A percentile compares a stretch with the other conserved stretches of the same genome.
Conservation (phyloP, 2,888 invertebrate species). For the Nomada ruficornis region DNA sequence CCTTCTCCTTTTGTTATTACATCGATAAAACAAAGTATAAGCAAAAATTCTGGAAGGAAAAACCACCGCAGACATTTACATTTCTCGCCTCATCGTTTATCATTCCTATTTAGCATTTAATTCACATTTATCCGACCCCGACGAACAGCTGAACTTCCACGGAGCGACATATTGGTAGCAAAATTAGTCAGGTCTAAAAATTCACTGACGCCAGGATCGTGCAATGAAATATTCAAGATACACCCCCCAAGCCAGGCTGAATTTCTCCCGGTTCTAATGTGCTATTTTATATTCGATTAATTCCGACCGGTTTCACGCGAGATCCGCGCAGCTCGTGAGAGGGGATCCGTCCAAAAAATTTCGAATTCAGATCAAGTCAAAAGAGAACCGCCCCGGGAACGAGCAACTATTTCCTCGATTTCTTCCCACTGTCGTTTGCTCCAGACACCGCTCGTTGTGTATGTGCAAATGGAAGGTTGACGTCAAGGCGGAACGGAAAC, state of each 20-base stretch:
- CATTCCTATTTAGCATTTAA: too few relatives aligned
- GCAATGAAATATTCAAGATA: conserved; percentile 40
- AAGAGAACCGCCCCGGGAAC: neutral
- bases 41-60: neutral
- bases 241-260: neutral
- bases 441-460: neutral
- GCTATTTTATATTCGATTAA: conserved; percentile 71
- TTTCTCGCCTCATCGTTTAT: neutral
- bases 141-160: neutral
- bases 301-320: conserved; percentile 67
- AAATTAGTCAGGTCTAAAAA: conserved; percentile 33
- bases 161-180: neutral
- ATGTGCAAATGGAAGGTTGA: conserved; percentile 10
- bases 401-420: neutral
- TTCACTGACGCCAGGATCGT: neutral
- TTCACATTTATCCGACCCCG: neutral
- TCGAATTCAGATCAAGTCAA: conserved; percentile 59
- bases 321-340: conserved; percentile 6
- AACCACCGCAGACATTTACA: neutral
- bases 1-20: neutral
- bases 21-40: conserved; percentile 21
- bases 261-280: conserved; percentile 51
- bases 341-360: conserved; percentile 44
- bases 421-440: neutral
- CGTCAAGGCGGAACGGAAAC: conserved; percentile 1